Evolutionary conservation across 2,113 vertebrate species (phyloP).

Genomic region (Eolophus roseicapilla): DNA sequence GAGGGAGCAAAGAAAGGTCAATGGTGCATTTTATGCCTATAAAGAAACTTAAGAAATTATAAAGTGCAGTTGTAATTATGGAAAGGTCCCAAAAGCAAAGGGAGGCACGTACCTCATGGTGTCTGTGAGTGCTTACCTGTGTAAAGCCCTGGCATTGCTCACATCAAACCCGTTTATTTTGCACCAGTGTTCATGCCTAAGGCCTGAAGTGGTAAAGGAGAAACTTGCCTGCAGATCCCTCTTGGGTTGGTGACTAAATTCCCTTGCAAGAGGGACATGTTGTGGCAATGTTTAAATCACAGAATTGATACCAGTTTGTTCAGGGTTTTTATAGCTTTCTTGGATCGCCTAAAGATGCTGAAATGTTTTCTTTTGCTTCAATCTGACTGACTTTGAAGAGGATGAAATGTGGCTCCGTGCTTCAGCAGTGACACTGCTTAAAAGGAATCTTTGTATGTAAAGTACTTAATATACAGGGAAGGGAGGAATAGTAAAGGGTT

Average conservation of each 20-base stretch:
- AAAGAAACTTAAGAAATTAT: background rate
- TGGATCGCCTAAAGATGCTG: background rate
- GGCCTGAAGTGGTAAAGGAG: background rate
- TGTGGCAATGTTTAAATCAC: background rate
- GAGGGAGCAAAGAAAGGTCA: background rate
- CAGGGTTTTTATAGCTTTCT: background rate
- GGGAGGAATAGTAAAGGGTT: background rate
- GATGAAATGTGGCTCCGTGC: background rate
- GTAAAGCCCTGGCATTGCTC: background rate
- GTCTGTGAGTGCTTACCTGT: fast-evolving
- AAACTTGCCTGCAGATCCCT: background rate
- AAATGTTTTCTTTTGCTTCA: background rate
- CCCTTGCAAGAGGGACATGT: background rate
- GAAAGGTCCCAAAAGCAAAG: background rate
- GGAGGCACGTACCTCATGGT: fast-evolving
- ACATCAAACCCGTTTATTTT: too few relatives aligned
- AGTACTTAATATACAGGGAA: background rate
- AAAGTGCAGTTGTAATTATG: background rate
- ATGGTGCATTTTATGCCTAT: background rate
- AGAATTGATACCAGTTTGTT: background rate
- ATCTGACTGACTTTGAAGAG: background rate
- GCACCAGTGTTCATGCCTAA: background rate
- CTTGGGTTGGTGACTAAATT: background rate
- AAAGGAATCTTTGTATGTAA: background rate
- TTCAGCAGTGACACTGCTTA: background rate